Base-by-base conservation (phyloP, 2,888 invertebrate species). In the Agriopis marginaria region DNA sequence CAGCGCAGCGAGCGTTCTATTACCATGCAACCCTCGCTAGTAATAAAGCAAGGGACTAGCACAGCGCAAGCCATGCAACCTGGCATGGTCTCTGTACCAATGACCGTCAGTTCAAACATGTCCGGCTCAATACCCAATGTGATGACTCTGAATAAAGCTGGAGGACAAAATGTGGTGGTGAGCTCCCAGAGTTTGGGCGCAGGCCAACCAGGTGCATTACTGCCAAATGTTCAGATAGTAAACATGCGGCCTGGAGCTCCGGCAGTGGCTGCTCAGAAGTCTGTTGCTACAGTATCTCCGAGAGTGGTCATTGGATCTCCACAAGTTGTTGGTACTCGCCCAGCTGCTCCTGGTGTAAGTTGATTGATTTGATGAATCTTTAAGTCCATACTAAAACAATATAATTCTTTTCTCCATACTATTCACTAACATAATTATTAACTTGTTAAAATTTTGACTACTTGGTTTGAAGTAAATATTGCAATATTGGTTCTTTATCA, bases 241-340 rank as follows among this genome's bases (percentile, higher is more conserved):
- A 98, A 98, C 90, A 97, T 97, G 95, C 95, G 98, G 78, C 96
- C 97, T 64, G 96, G 96, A 72, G 95, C 96, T 72, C 96, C 97
- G 58, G 80, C 84, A 39, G 95, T 96, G 78, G 95, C 96, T 73
- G 96, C 96, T 69, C 97, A 97, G 88, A 97, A 97, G 90, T 96
- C 96, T 74, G 96, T 98, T 74, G 96, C 97, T 68, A 96, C 96
- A 68, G 96, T 97, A 74, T 96, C 97, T 71, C 96, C 97, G 63
- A 95, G 98, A 84, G 97, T 98, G 81, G 97, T 98, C 80, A 97
- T 98, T 80, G 97, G 97, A 81, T 95, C 96, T 74, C 97, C 96
- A 81, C 97, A 97, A 89, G 96, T 98, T 94, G 96, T 97, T 77
- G 97, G 97, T 79, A 95, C 97, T 60, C 95, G 98, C 86, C 97